These are phyloP conservation scores for Thymelicus sylvestris DNA, from an alignment of 2,888 invertebrate species.

Conservation along the genomic window DNA sequence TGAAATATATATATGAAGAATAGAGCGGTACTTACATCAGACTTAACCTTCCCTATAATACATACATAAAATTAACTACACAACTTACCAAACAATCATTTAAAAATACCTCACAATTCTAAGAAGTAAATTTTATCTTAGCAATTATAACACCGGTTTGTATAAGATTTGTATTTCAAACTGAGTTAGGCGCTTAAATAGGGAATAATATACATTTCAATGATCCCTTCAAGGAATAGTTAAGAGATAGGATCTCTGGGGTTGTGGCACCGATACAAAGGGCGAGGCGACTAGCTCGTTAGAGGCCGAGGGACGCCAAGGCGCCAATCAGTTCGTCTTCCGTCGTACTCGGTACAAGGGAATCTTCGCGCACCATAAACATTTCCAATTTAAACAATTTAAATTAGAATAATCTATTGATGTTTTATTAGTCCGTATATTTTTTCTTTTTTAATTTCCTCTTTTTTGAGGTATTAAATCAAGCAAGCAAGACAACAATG, in stretches of 20 bases:
- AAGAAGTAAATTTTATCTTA: neutral
- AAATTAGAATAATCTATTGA: neutral
- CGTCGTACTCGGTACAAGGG: constrained; percentile 2
- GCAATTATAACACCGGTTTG: neutral
- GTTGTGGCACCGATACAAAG: constrained; percentile 54
- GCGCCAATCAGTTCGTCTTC: constrained; percentile 48
- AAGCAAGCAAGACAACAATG: too few relatives aligned
- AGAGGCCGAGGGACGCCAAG: constrained; percentile 51
- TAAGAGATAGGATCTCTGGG: constrained; percentile 37
- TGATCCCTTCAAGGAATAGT: constrained; percentile 27
- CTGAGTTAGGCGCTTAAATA: constrained; percentile 39
- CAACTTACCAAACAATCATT: too few relatives aligned
- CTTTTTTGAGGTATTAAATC: too few relatives aligned
- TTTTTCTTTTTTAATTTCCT: too few relatives aligned
- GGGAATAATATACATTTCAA: constrained; percentile 39
- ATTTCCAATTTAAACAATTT: constrained; percentile 1
- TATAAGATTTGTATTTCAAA: constrained; percentile 4
- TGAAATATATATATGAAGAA: too few relatives aligned
- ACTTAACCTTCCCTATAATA: too few relatives aligned
- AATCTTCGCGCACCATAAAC: neutral
- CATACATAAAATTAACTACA: too few relatives aligned
- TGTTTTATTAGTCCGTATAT: too few relatives aligned
- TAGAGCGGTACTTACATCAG: too few relatives aligned
- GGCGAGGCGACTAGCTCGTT: constrained; percentile 58
- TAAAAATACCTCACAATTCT: neutral